Conservation (phyloP, 2,888 invertebrate species). For the Perdita meconis region DNA sequence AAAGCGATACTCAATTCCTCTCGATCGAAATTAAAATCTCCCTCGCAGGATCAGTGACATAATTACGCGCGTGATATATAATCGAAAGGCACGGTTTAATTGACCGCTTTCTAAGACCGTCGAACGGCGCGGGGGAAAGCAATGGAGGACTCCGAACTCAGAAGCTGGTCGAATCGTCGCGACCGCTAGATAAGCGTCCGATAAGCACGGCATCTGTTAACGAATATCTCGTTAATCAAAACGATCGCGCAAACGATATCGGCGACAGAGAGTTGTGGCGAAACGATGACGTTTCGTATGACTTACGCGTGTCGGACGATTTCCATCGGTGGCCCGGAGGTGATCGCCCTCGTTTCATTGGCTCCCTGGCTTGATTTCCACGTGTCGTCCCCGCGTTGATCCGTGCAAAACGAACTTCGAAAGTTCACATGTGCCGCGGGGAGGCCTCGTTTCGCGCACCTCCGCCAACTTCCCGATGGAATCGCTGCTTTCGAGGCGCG, state of each 20-base stretch:
- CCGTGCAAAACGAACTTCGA: conserved; percentile 31
- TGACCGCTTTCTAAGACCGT: conserved; percentile 19
- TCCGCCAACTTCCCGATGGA: conserved; percentile 7
- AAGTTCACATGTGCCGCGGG: conserved; percentile 46
- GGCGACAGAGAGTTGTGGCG: neutral
- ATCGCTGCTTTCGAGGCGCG: conserved; percentile 24
- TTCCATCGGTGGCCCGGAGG: neutral
- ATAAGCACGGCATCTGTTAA: neutral
- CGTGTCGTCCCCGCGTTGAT: conserved; percentile 2
- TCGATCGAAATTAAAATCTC: conserved; percentile 33
- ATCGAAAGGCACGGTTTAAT: conserved; percentile 28
- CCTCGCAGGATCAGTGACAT: conserved; percentile 33
- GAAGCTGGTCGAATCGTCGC: neutral
- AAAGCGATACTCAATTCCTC: neutral
- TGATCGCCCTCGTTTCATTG: conserved; percentile 24
- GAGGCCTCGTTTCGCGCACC: conserved; percentile 32
- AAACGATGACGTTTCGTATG: neutral
- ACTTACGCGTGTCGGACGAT: neutral
- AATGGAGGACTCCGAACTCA: neutral
- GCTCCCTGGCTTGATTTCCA: neutral
- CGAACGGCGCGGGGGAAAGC: neutral
- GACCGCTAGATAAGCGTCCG: conserved; percentile 10
- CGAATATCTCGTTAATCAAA: conserved; percentile 12
- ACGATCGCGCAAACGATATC: neutral
- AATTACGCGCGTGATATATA: conserved; percentile 32